Percentiles rank a stretch among this genome's conserved stretches.
phyloP scores from a whole-genome alignment of 2,797 vertebrate species.

The Sphaeramia orbicularis region DNA sequence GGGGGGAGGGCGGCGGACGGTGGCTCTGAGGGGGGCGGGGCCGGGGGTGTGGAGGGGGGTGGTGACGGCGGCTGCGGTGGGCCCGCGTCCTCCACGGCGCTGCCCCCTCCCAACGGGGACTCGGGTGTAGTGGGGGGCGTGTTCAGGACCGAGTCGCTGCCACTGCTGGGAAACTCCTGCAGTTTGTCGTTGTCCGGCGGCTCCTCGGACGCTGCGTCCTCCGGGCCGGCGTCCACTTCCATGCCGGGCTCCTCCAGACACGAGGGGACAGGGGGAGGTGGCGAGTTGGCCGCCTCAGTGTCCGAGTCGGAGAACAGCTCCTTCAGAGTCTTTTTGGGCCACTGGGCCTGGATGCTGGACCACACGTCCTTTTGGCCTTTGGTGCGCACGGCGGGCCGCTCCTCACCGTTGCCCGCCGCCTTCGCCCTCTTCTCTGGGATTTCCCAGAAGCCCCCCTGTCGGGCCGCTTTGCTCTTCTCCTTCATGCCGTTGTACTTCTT shows the following conservation, averaged over 20 bases:
- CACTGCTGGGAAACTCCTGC: constrained; percentile 94
- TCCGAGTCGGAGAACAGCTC: constrained; percentile 98
- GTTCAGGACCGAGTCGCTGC: constrained; percentile 96
- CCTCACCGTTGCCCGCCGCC: constrained; percentile 88
- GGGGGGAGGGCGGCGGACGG: constrained; percentile 55
- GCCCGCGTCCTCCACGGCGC: constrained; percentile 82
- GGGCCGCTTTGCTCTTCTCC: constrained; percentile 91
- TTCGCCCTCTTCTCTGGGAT: constrained; percentile 95
- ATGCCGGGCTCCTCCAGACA: constrained; percentile 79
- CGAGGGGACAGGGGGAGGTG: constrained; percentile 82
- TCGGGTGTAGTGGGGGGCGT: constrained; percentile 96
- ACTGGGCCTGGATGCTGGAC: constrained; percentile 99
- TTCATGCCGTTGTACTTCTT: constrained; percentile 97
- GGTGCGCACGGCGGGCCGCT: constrained; percentile 87
- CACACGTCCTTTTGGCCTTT: constrained; percentile 99
- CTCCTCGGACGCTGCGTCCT: constrained; percentile 75
- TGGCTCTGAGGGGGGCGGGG: constrained; percentile 69
- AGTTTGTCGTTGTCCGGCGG: constrained; percentile 91
- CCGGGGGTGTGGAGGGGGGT: constrained; percentile 38
- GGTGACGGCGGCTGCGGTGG: constrained; percentile 83
- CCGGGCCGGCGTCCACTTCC: constrained; percentile 70
- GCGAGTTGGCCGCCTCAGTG: constrained; percentile 94
- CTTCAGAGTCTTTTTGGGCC: constrained; percentile 98
- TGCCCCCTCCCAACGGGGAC: constrained; percentile 84
- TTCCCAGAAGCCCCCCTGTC: constrained; percentile 92